Percentiles rank a stretch among this genome's conserved stretches.
phyloP scores from a whole-genome alignment of 2,797 vertebrate genomes.

The Dermochelys coriacea region DNA sequence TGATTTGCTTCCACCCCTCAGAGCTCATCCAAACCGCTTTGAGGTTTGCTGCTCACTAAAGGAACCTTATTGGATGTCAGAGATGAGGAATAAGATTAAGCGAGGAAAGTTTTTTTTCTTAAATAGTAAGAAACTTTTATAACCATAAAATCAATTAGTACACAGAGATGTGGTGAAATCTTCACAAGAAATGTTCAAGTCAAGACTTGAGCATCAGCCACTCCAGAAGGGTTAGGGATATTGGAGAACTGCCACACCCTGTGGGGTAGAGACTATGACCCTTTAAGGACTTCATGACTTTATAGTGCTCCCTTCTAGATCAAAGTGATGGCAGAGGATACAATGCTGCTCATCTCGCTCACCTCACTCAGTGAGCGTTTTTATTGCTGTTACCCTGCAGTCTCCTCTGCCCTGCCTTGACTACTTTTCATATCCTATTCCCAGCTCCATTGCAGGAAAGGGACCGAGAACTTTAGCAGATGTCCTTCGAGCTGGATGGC shows the following conservation, averaged over 20 bases:
- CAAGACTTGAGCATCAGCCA: conserved; percentile 51
- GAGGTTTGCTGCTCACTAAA: conserved; percentile 46
- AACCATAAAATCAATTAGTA: conserved; percentile 24
- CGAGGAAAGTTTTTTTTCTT: conserved; percentile 33
- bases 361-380: not conserved
- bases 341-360: not conserved
- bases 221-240: conserved; percentile 21
- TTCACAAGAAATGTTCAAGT: conserved; percentile 58
- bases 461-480: not conserved
- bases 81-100: conserved; percentile 55
- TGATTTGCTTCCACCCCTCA: conserved; percentile 22
- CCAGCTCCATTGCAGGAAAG: not conserved
- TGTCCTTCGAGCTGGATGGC: not conserved
- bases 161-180: conserved; percentile 52
- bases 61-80: conserved; percentile 51
- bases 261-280: not conserved
- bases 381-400: not conserved
- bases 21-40: conserved; percentile 47
- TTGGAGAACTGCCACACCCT: not conserved
- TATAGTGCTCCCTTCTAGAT: not conserved
- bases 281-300: not conserved
- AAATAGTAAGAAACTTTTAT: conserved; percentile 57
- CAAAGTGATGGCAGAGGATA: not conserved
- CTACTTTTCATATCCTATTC: not conserved
- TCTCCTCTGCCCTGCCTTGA: not conserved